Evolutionary conservation across 2,888 invertebrate species (phyloP).

Genomic region (Cylloceria caligata): DNA sequence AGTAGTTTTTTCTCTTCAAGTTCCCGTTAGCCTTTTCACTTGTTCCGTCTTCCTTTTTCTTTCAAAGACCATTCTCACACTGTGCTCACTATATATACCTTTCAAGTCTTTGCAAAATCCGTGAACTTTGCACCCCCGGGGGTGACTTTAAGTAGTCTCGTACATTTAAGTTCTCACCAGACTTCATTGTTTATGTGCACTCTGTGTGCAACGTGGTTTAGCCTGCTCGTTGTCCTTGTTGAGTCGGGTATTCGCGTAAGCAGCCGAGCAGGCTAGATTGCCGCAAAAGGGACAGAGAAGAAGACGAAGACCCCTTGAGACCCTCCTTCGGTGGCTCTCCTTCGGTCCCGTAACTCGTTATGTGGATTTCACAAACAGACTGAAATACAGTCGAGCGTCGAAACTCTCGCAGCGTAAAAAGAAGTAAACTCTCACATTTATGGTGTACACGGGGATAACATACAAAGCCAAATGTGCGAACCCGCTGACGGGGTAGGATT

Average conservation of each 20-base stretch:
- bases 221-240: constrained; percentile 12
- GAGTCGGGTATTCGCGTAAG: neutral
- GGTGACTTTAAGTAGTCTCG: constrained; percentile 52
- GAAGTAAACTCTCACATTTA: constrained; percentile 35
- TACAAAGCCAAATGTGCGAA: neutral
- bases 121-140: constrained; percentile 49
- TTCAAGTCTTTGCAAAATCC: constrained; percentile 58
- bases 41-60: constrained; percentile 32
- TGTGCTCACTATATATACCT: constrained; percentile 18
- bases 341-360: constrained; percentile 28
- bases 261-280: neutral
- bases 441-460: neutral
- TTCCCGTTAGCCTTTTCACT: constrained; percentile 34
- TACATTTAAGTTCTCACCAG: constrained; percentile 58
- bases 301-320: constrained; percentile 38
- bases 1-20: constrained; percentile 33
- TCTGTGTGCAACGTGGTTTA: constrained; percentile 39
- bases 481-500: constrained; percentile 15
- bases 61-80: constrained; percentile 49
- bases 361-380: constrained; percentile 23
- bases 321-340: constrained; percentile 11
- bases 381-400: constrained; percentile 17
- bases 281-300: constrained; percentile 5
- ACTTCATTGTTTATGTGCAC: constrained; percentile 58
- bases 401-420: constrained; percentile 9